These are phyloP conservation scores for Calameuta pallipes DNA, from an alignment of 2,888 invertebrate species.

Conservation along the genomic window DNA sequence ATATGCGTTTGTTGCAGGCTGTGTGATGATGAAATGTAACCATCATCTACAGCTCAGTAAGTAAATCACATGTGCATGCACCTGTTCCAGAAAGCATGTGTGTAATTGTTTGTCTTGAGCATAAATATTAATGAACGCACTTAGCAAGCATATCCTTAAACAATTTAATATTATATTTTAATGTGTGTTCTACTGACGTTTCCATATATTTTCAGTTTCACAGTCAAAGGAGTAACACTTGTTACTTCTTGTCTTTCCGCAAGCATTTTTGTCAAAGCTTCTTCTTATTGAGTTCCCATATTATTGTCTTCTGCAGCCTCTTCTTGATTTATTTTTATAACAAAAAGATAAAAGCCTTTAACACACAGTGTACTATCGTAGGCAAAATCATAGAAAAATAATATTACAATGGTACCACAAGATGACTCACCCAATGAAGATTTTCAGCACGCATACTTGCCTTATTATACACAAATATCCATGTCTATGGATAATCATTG, in stretches of 20 bases:
- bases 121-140: not conserved
- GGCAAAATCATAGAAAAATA: not conserved
- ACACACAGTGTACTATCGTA: not conserved
- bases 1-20: conserved; percentile 63
- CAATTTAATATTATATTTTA: not conserved
- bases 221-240: not conserved
- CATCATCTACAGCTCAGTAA: conserved; percentile 64
- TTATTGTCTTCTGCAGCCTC: not conserved
- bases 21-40: conserved; percentile 66
- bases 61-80: conserved; percentile 53
- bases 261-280: not conserved
- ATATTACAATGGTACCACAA: not conserved
- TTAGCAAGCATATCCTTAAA: not conserved
- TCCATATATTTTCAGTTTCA: not conserved
- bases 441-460: not conserved
- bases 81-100: conserved; percentile 12
- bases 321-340: not conserved
- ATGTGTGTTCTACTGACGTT: not conserved
- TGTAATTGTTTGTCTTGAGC: not conserved
- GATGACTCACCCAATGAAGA: not conserved
- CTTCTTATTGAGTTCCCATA: not conserved
- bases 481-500: not conserved
- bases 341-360: not conserved
- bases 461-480: not conserved
- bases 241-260: not conserved